These are phyloP conservation scores for Agrochola lychnidis DNA, from an alignment of 2,888 invertebrate species.

Conservation along the genomic window DNA sequence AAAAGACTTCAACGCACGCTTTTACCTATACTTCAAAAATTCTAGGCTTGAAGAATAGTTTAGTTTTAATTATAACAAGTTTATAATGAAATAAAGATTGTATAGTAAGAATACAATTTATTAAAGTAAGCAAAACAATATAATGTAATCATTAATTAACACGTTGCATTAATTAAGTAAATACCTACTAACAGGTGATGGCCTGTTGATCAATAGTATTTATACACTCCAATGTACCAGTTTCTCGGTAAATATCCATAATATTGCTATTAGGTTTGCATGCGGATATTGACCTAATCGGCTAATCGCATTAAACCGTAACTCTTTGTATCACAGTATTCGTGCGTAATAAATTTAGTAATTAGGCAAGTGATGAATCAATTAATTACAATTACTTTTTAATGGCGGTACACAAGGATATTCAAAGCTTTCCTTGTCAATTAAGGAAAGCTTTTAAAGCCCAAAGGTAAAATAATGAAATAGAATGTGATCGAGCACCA, in stretches of 20 bases:
- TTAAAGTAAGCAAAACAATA: conserved; percentile 25
- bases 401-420: conserved; percentile 61
- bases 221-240: conserved; percentile 11
- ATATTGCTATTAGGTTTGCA: conserved; percentile 28
- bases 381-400: conserved; percentile 31
- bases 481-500: conserved; percentile 76
- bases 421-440: conserved; percentile 68
- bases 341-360: conserved; percentile 49
- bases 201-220: conserved; percentile 12
- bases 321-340: conserved; percentile 39
- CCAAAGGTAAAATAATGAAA: conserved; percentile 71
- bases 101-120: neutral
- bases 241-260: conserved; percentile 32
- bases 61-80: neutral
- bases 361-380: conserved; percentile 55
- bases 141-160: conserved; percentile 25
- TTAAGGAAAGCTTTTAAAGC: conserved; percentile 65
- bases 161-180: conserved; percentile 1
- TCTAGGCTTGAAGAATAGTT: conserved; percentile 3
- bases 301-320: conserved; percentile 37
- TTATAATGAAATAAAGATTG: neutral
- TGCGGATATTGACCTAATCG: conserved; percentile 53
- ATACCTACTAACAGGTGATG: conserved; percentile 3
- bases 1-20: conserved; percentile 88
- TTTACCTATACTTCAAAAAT: conserved; percentile 16